Evolutionary conservation across 2,888 invertebrate genomes (phyloP).

Genomic region (Drosophila diplacantha): DNA sequence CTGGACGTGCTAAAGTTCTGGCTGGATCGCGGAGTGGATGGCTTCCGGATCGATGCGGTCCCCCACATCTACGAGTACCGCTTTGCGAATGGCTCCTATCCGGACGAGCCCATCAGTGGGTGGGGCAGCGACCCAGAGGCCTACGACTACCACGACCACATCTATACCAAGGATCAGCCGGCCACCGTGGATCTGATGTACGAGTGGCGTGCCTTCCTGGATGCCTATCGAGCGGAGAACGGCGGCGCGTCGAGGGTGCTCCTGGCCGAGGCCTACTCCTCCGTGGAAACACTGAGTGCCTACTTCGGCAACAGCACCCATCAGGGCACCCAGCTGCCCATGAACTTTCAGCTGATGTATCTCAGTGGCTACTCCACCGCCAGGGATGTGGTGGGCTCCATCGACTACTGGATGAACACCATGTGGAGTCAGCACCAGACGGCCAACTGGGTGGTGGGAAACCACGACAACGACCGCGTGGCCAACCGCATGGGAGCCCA

Average conservation of each 20-base stretch:
- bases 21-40: conserved; percentile 86
- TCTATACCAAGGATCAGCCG: conserved; percentile 82
- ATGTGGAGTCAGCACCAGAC: conserved; percentile 79
- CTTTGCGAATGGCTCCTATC: conserved; percentile 64
- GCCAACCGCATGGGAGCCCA: conserved; percentile 82
- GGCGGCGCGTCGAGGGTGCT: conserved; percentile 78
- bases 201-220: conserved; percentile 80
- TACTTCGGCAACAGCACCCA: conserved; percentile 80
- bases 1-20: conserved; percentile 83
- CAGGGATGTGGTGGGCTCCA: conserved; percentile 78
- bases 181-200: conserved; percentile 80
- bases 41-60: conserved; percentile 85
- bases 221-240: conserved; percentile 74
- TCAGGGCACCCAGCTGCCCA: conserved; percentile 81
- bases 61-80: conserved; percentile 80
- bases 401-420: conserved; percentile 81
- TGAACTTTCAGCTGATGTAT: conserved; percentile 82
- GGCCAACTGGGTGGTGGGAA: conserved; percentile 85
- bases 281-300: conserved; percentile 78
- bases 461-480: conserved; percentile 83
- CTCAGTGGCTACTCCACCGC: conserved; percentile 80
- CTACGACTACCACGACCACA: conserved; percentile 81
- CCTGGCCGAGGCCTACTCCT: conserved; percentile 82
- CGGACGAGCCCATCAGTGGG: conserved; percentile 79
- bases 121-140: conserved; percentile 78